phyloP scores from a whole-genome alignment of 2,888 invertebrate genomes.

The Mystacides longicornis region DNA sequence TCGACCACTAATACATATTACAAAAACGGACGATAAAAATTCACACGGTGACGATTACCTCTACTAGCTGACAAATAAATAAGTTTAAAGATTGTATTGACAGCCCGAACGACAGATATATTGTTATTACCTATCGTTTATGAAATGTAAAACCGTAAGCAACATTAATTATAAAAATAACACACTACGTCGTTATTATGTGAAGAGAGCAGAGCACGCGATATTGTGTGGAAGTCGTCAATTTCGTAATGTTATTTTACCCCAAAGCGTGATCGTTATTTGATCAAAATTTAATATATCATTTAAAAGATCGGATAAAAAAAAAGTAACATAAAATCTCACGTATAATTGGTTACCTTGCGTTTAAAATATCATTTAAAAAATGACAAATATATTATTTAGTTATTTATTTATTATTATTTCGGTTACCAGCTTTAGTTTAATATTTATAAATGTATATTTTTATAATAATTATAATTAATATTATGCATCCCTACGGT shows the following conservation, averaged over 20 bases:
- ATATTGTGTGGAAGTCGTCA: constrained; percentile 1
- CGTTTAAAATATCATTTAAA: neutral
- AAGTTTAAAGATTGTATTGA: constrained; percentile 2
- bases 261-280: neutral
- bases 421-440: neutral
- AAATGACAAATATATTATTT: neutral
- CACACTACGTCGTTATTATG: neutral
- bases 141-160: neutral
- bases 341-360: neutral
- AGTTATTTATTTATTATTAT: neutral
- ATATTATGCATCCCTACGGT: neutral
- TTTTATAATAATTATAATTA: neutral
- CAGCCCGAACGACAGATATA: neutral
- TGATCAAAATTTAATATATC: neutral
- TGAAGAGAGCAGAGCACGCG: neutral
- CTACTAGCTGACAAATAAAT: too few relatives aligned
- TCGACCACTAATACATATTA: too few relatives aligned
- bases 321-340: neutral
- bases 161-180: neutral
- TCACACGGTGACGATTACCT: too few relatives aligned
- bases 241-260: neutral
- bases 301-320: neutral
- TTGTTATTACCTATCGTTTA: too few relatives aligned
- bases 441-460: neutral
- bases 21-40: too few relatives aligned